These are phyloP conservation scores for Epinotia bilunana DNA, from an alignment of 2,888 invertebrate genomes.

Conservation along the genomic window DNA sequence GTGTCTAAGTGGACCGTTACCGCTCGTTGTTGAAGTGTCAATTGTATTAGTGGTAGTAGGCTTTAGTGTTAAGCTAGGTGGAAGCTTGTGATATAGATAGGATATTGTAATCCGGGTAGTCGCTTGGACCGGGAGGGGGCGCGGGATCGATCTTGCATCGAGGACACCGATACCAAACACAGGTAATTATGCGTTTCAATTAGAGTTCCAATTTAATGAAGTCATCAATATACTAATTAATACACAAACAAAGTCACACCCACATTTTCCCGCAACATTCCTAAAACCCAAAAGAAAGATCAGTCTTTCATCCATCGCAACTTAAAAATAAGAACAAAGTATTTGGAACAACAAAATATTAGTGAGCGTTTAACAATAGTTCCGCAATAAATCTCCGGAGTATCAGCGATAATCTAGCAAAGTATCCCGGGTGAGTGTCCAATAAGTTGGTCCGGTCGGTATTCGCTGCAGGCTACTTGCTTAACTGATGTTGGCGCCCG, in stretches of 20 bases:
- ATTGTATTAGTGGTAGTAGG: constrained; percentile 76
- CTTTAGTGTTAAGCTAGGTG: constrained; percentile 82
- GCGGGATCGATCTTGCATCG: constrained; percentile 53
- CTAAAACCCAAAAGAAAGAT: neutral
- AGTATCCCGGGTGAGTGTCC: constrained; percentile 61
- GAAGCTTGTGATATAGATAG: constrained; percentile 82
- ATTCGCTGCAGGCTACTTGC: constrained; percentile 53
- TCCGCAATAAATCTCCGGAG: constrained; percentile 65
- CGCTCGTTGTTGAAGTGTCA: constrained; percentile 77
- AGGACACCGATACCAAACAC: constrained; percentile 53
- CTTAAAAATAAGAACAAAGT: constrained; percentile 33
- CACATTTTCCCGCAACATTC: neutral
- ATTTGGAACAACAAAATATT: constrained; percentile 51
- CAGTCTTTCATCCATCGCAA: neutral
- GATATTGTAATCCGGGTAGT: constrained; percentile 61
- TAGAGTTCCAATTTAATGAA: neutral
- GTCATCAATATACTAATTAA: neutral
- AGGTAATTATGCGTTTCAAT: constrained; percentile 51
- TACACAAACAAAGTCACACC: neutral
- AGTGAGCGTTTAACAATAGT: constrained; percentile 61
- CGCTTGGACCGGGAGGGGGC: constrained; percentile 66
- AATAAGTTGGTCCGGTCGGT: constrained; percentile 62
- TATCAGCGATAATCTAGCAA: constrained; percentile 68
- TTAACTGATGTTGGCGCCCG: constrained; percentile 20
- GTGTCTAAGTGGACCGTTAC: constrained; percentile 75